These are phyloP conservation scores for Bimastos eiseni DNA, from an alignment of 2,888 invertebrate genomes.

Conservation along the genomic window DNA sequence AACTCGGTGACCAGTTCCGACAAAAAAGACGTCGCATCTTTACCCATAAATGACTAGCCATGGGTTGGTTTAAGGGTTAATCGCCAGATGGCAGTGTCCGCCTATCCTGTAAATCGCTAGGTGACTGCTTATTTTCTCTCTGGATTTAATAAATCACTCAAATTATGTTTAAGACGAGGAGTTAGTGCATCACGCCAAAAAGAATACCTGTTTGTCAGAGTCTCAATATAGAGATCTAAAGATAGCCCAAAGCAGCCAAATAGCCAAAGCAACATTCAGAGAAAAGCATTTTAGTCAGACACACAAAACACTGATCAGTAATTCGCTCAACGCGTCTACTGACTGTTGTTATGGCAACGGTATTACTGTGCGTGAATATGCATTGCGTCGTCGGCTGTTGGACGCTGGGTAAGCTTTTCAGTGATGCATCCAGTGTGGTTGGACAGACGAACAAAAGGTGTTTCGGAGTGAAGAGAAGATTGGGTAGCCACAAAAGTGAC, in stretches of 20 bases:
- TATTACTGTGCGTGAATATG: not conserved
- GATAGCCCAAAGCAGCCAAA: not conserved
- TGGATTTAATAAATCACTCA: not conserved
- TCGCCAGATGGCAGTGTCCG: not conserved
- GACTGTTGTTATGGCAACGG: not conserved
- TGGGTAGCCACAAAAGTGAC: too few relatives aligned
- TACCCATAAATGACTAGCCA: not conserved
- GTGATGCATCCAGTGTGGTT: too few relatives aligned
- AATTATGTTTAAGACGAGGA: not conserved
- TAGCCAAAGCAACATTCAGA: slow-evolving; percentile 1
- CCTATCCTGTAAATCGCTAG: too few relatives aligned
- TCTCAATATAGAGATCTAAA: not conserved
- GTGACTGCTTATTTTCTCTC: not conserved
- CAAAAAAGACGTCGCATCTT: not conserved
- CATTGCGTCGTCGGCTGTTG: not conserved
- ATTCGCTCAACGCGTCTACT: too few relatives aligned
- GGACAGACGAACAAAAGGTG: too few relatives aligned
- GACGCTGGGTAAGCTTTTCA: too few relatives aligned
- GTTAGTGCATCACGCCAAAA: not conserved
- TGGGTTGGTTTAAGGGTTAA: not conserved
- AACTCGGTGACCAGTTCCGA: not conserved
- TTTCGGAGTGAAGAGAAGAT: too few relatives aligned
- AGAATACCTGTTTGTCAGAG: not conserved
- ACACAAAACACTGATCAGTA: too few relatives aligned
- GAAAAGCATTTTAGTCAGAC: too few relatives aligned